A percentile compares a stretch with the other conserved stretches of the same genome.
Conservation (phyloP, 2,797 vertebrate species). For the Atherinosoma microstoma region DNA sequence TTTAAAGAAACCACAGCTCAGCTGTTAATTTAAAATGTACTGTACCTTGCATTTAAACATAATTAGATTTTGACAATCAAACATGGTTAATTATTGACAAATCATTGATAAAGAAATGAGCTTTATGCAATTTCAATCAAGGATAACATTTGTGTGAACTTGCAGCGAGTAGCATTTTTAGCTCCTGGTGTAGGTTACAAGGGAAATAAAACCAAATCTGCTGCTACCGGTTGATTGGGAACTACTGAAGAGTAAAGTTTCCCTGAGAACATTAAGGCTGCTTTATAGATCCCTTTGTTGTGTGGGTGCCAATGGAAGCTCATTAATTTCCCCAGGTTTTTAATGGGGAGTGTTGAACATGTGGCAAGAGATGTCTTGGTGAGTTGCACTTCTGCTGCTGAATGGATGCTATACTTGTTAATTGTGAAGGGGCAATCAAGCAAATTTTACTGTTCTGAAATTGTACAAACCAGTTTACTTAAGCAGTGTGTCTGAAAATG, state of each 20-base stretch:
- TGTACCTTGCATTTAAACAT: slow-evolving; percentile 30
- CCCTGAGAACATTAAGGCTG: slow-evolving; percentile 80
- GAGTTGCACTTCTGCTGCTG: slow-evolving; percentile 82
- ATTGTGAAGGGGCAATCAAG: slow-evolving; percentile 73
- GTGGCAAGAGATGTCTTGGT: slow-evolving; percentile 81
- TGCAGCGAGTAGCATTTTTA: slow-evolving; percentile 71
- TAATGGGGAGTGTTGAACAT: slow-evolving; percentile 83
- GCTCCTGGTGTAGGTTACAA: slow-evolving; percentile 76
- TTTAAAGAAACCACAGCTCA: slow-evolving; percentile 31
- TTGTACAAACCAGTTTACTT: slow-evolving; percentile 31
- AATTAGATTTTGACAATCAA: slow-evolving; percentile 58
- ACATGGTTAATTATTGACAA: slow-evolving; percentile 71
- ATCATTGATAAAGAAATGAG: slow-evolving; percentile 60
- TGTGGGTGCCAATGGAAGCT: slow-evolving; percentile 83
- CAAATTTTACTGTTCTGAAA: slow-evolving; percentile 54
- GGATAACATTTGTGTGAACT: slow-evolving; percentile 74
- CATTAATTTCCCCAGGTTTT: slow-evolving; percentile 84
- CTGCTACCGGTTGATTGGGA: slow-evolving; percentile 83
- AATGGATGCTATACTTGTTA: slow-evolving; percentile 79
- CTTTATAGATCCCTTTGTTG: slow-evolving; percentile 86
- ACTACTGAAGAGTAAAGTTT: slow-evolving; percentile 84
- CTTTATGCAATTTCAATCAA: slow-evolving; percentile 66
- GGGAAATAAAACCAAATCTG: slow-evolving; percentile 82
- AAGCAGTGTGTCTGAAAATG: slow-evolving; percentile 15
- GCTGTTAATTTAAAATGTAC: slow-evolving; percentile 52